A percentile compares a stretch with the other conserved stretches of the same genome.
Conservation (phyloP, 2,113 vertebrate species). For the Sigmodon hispidus region DNA sequence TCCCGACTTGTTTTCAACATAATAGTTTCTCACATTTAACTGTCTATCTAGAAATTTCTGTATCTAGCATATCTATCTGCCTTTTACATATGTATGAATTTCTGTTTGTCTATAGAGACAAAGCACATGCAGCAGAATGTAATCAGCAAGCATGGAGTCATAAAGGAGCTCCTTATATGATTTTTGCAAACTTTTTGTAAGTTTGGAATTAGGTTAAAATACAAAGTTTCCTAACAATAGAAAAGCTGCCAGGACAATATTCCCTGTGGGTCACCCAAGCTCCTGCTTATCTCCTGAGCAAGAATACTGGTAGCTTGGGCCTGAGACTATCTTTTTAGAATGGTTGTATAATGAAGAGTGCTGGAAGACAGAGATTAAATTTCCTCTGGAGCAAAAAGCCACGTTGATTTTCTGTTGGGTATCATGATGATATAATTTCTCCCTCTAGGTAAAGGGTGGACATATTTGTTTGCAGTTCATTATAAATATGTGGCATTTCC, state of each 20-base stretch:
- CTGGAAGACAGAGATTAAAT: neutral
- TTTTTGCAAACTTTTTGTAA: neutral
- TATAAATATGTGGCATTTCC: neutral
- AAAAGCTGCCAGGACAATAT: neutral
- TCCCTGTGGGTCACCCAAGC: neutral
- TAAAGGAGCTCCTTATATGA: neutral
- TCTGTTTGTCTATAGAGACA: neutral
- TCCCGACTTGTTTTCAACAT: neutral
- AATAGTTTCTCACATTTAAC: neutral
- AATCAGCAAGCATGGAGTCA: neutral
- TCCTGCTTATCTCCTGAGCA: neutral
- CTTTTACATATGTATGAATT: neutral
- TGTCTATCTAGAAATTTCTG: neutral
- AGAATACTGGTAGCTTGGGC: neutral
- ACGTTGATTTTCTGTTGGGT: neutral
- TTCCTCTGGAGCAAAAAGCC: slow-evolving; percentile 9
- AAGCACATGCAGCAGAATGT: neutral
- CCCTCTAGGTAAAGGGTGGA: neutral
- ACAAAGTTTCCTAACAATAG: neutral
- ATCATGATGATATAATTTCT: neutral
- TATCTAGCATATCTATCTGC: neutral
- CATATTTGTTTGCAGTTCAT: neutral
- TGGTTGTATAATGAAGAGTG: neutral
- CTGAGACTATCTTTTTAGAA: neutral
- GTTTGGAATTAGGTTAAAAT: neutral